Conservation (phyloP, 2,888 invertebrate genomes). For the Portevinia maculata region DNA sequence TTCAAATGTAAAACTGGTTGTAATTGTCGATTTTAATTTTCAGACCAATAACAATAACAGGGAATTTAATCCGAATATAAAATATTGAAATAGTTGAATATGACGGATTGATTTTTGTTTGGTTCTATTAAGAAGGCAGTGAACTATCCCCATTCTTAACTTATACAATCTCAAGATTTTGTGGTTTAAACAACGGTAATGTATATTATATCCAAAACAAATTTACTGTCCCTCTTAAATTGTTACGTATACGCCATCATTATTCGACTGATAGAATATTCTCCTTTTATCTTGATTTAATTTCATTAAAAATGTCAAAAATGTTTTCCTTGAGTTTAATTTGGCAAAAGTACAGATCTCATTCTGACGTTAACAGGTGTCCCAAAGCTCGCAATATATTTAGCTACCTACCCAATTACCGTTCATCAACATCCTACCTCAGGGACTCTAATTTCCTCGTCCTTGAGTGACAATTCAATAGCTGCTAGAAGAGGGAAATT, state of each 20-base stretch:
- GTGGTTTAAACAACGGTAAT: too few relatives aligned
- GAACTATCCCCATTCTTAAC: too few relatives aligned
- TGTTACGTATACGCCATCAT: constrained; percentile 6
- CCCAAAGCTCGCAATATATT: background rate
- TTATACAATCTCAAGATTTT: too few relatives aligned
- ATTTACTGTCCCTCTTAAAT: background rate
- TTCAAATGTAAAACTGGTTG: too few relatives aligned
- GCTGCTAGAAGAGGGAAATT: constrained; percentile 21
- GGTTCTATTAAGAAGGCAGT: too few relatives aligned
- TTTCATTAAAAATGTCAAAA: background rate
- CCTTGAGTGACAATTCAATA: constrained; percentile 54
- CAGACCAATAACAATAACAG: too few relatives aligned
- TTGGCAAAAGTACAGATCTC: background rate
- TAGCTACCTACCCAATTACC: constrained; percentile 44
- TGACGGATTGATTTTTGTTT: too few relatives aligned
- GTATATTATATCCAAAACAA: background rate
- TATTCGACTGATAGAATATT: too few relatives aligned
- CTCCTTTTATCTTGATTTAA: background rate
- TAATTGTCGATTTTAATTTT: too few relatives aligned
- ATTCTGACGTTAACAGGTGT: background rate
- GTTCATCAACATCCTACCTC: constrained; percentile 57
- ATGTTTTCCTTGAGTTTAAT: background rate
- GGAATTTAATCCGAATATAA: too few relatives aligned
- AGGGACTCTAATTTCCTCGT: constrained; percentile 58
- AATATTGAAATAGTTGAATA: too few relatives aligned